phyloP scores from a whole-genome alignment of 2,888 invertebrate species.

The Eilema griseolum region DNA sequence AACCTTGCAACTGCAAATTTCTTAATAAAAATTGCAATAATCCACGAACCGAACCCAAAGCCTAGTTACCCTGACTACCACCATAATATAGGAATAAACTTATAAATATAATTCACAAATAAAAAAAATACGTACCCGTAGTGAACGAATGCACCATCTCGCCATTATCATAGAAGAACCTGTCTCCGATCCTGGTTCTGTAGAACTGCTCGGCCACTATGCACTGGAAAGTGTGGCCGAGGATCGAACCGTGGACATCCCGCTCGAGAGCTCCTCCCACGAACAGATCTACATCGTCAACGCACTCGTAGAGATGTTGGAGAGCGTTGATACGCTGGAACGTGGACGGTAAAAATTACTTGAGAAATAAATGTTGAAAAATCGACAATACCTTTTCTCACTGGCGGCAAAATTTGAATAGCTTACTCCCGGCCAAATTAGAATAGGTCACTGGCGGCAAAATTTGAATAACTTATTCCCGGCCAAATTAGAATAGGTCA shows the following conservation, averaged over 20 bases:
- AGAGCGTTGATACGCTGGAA: constrained; percentile 89
- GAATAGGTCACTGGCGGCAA: no score
- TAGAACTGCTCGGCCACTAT: constrained; percentile 96
- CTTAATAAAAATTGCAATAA: not conserved
- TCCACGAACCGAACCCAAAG: not conserved
- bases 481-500: no score
- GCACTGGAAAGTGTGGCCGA: constrained; percentile 96
- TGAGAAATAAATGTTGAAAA: no score
- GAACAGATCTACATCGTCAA: constrained; percentile 95
- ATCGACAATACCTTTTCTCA: no score
- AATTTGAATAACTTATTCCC: no score
- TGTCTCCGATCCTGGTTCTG: constrained; percentile 93
- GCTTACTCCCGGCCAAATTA: no score
- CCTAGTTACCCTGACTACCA: not conserved
- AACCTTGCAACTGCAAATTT: no score
- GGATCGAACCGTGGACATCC: constrained; percentile 91
- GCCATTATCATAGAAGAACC: constrained; percentile 93
- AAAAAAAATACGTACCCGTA: constrained; percentile 74
- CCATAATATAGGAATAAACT: not conserved
- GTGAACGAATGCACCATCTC: constrained; percentile 89
- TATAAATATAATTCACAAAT: not conserved
- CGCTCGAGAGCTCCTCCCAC: constrained; percentile 94
- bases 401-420: no score
- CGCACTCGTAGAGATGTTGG: constrained; percentile 89
- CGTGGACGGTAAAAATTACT: not conserved